phyloP scores from a whole-genome alignment of 30 jellyfish, hydroid and myxozoan species.

The Chrysaora quinquecirrha region DNA sequence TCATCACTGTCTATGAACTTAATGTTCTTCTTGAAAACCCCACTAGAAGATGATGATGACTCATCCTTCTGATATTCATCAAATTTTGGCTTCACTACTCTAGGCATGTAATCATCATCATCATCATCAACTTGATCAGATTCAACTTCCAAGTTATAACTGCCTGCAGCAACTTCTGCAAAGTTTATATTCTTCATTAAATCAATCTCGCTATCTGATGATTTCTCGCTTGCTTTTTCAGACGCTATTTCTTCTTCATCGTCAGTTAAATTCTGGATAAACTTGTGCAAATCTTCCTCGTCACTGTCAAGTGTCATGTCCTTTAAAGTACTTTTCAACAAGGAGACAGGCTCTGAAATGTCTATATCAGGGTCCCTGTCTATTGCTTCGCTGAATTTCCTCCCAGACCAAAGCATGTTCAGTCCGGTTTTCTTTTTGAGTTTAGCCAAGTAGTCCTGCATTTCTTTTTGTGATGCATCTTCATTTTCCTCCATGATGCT shows the following conservation, averaged over 20 bases:
- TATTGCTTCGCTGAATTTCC: constrained; percentile 66
- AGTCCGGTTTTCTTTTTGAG: constrained; percentile 85
- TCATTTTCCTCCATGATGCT: constrained; percentile 60
- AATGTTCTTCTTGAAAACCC: constrained; percentile 30
- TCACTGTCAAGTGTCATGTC: constrained; percentile 78
- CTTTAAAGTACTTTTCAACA: constrained; percentile 25
- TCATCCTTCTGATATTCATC: background rate
- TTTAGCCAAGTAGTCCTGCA: constrained; percentile 55
- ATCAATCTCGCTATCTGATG: constrained; percentile 55
- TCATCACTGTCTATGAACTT: constrained; percentile 44
- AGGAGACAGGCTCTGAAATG: constrained; percentile 62
- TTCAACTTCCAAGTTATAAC: constrained; percentile 11
- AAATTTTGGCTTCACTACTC: constrained; percentile 38
- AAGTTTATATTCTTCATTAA: constrained; percentile 76
- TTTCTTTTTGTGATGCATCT: constrained; percentile 31
- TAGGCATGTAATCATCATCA: constrained; percentile 76
- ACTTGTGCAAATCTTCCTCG: constrained; percentile 79
- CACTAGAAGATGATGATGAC: constrained; percentile 21
- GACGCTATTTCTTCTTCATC: constrained; percentile 37
- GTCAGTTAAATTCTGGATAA: constrained; percentile 53
- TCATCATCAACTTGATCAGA: constrained; percentile 29
- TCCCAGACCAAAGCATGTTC: constrained; percentile 86
- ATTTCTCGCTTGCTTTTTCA: constrained; percentile 12
- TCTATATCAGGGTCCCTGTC: constrained; percentile 91
- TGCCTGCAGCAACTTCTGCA: constrained; percentile 64